Conservation (phyloP, 2,888 invertebrate genomes). For the Arge pagana region DNA sequence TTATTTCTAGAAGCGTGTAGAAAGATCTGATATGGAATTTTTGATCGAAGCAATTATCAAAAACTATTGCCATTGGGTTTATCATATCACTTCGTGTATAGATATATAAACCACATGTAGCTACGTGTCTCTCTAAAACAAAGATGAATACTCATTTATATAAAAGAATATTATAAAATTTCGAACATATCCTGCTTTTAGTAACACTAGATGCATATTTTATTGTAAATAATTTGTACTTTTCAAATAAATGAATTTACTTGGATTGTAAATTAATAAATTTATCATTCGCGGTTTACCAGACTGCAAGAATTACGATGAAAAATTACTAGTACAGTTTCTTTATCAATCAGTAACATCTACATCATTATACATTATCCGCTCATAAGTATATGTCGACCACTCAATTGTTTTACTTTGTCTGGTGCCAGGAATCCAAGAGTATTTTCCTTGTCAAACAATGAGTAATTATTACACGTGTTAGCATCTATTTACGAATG, state of each 20-base stretch:
- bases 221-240: conserved; percentile 26
- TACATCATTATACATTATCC: too few relatives aligned
- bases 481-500: too few relatives aligned
- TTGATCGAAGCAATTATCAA: too few relatives aligned
- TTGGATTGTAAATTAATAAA: conserved; percentile 12
- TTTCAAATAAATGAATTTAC: conserved; percentile 25
- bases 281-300: background rate
- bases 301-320: too few relatives aligned
- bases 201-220: conserved; percentile 11
- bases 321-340: too few relatives aligned
- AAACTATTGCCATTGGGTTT: background rate
- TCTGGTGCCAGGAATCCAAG: too few relatives aligned
- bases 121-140: conserved; percentile 9
- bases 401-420: too few relatives aligned
- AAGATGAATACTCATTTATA: conserved; percentile 17
- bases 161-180: conserved; percentile 11
- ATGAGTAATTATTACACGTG: too few relatives aligned
- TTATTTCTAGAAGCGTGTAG: background rate
- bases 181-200: conserved; percentile 23
- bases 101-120: conserved; percentile 1
- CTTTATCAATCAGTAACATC: too few relatives aligned
- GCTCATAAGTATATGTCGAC: too few relatives aligned
- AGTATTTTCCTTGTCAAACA: too few relatives aligned
- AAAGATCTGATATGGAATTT: conserved; percentile 13
- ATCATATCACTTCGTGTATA: conserved; percentile 2